Evolutionary conservation across 2,888 invertebrate species (phyloP), one percentile per base, ranked within the genome.

Genomic region (Himalopsyche japonica): DNA sequence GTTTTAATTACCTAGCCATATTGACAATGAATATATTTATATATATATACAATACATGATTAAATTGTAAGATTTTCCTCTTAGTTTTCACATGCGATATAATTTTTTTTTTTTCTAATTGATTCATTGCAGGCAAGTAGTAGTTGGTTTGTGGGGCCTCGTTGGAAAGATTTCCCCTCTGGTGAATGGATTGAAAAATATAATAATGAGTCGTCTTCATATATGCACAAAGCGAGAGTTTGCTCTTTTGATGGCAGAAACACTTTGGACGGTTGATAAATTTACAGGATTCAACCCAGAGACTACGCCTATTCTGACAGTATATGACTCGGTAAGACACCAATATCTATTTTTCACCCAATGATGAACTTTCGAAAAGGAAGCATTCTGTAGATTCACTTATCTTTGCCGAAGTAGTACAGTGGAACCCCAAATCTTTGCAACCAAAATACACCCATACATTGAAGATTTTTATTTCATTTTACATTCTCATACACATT

Each of bases 181-280:
- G 32, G 8, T 57, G 43, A 10, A n/a, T 30, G 32, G 34, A 20
- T 34, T 64, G 34, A 80, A 64, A 80, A 18, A 80, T 64, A 49
- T n/a, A 6, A 64, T 80, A 12, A 30, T 43, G 0, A 80, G 57
- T 30, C 43, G 30, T 10, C 18, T 64, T 15, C 20, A 64, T n/a
- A 4, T 1, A 15, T 27, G 64, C 15, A 64, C 27, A 12, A 32
- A 32, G 20, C 32, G 64, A 30, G 20, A 32, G n/a, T 18, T 80
- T 64, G 80, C 70, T 18, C 8, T 80, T 57, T 49, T 80, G 37
- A 7, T 80, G 10, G 32, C 70, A 12, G n/a, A 32, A 32, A 32
- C 80, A 34, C 70, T 80, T 15, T 80, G 80, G 80, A 10, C 64
- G 8, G 70, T 80, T 30, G 80, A 80, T 32, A 49, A 24, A 27